Evolutionary conservation across 2,113 vertebrate genomes (phyloP).

Genomic region (Petroica traversi): DNA sequence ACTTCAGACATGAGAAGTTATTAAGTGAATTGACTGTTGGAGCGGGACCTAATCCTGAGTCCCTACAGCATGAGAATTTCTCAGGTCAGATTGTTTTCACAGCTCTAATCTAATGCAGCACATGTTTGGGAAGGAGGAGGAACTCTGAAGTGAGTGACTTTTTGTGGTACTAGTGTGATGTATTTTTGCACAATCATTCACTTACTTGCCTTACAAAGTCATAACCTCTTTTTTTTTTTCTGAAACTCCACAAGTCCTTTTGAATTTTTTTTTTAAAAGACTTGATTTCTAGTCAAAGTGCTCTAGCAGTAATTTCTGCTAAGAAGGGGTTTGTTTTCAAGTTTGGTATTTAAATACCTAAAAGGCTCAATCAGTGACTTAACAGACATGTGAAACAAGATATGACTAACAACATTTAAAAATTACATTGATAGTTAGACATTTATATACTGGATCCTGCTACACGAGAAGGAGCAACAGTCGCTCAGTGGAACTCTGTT

Average conservation of each 20-base stretch:
- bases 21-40: constrained; percentile 17
- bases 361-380: background rate
- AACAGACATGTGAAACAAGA: background rate
- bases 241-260: background rate
- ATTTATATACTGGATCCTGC: fast-evolving
- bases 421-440: background rate
- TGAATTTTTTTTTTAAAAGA: background rate
- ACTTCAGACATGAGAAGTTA: constrained; percentile 32
- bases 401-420: background rate
- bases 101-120: background rate
- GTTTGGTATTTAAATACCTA: background rate
- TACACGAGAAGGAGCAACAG: background rate
- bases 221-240: background rate
- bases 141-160: background rate
- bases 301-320: background rate
- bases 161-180: background rate
- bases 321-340: background rate
- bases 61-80: background rate
- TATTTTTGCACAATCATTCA: background rate
- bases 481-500: background rate
- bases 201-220: background rate
- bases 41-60: background rate
- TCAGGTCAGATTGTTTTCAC: background rate
- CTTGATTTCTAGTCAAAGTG: background rate
- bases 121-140: background rate